phyloP scores from a whole-genome alignment of 2,797 vertebrate species.

The Calcarius lapponicus region DNA sequence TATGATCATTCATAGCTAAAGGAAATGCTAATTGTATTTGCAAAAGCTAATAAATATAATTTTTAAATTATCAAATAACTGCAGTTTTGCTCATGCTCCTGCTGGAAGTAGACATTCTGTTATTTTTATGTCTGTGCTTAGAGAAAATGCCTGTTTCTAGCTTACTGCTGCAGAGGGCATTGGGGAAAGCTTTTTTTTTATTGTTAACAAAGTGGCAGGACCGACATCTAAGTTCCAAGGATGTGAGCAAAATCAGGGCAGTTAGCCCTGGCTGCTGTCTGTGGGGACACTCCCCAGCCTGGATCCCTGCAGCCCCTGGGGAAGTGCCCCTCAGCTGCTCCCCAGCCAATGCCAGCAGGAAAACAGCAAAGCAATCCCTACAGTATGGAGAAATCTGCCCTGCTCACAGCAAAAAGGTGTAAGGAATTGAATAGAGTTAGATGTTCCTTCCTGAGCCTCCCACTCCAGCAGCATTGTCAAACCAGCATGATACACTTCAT shows the following conservation, averaged over 20 bases:
- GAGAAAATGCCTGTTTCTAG: neutral
- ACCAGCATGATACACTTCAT: neutral
- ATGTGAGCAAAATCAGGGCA: neutral
- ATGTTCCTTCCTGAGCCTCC: neutral
- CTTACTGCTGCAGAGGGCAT: neutral
- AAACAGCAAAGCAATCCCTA: neutral
- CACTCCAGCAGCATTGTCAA: rapidly evolving
- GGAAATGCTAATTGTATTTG: neutral
- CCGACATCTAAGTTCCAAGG: neutral
- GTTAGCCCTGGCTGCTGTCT: neutral
- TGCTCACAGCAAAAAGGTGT: rapidly evolving
- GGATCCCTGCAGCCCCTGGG: rapidly evolving
- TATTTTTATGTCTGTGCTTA: neutral
- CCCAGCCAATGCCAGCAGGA: neutral
- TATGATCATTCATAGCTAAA: neutral
- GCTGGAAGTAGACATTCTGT: neutral
- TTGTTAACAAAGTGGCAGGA: neutral
- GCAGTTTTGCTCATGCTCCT: neutral
- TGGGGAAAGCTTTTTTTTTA: neutral
- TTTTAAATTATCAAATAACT: neutral
- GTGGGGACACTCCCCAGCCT: rapidly evolving
- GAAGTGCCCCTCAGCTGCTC: neutral
- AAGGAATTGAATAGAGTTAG: neutral
- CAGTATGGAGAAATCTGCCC: neutral
- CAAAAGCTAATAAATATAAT: neutral